A percentile compares a stretch with the other conserved stretches of the same genome.
Conservation (phyloP, 2,888 invertebrate species). For the Mythimna ferrago region DNA sequence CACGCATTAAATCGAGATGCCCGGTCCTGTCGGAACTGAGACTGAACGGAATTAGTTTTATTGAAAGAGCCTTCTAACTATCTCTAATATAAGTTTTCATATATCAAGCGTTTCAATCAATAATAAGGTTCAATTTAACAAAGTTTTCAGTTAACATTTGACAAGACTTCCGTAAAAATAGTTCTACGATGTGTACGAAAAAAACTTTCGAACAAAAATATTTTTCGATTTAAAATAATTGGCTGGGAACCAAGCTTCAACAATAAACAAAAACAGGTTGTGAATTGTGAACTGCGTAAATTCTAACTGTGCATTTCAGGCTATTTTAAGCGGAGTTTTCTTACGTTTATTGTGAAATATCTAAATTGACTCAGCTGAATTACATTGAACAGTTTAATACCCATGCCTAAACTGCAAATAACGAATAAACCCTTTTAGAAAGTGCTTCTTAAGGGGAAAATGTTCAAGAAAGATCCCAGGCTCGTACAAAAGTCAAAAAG, state of each 20-base stretch:
- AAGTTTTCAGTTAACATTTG: neutral
- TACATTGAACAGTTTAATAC: neutral
- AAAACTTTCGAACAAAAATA: neutral
- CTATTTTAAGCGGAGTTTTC: neutral
- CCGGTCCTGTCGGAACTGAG: slow-evolving; percentile 37
- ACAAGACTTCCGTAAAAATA: neutral
- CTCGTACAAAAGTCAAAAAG: slow-evolving; percentile 29
- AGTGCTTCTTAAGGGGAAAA: slow-evolving; percentile 1
- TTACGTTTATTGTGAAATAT: no score
- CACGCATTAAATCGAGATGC: slow-evolving; percentile 60
- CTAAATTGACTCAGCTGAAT: neutral
- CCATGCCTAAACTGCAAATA: neutral
- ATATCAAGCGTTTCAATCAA: neutral
- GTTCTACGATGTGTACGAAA: neutral
- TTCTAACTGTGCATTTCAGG: neutral
- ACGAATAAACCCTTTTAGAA: neutral
- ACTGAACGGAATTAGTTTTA: slow-evolving; percentile 42
- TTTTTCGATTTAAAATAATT: neutral
- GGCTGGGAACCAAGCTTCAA: neutral
- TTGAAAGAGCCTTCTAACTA: slow-evolving; percentile 29
- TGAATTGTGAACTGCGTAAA: neutral
- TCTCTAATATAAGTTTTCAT: slow-evolving; percentile 21
- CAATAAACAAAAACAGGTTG: neutral
- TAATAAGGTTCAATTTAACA: neutral
- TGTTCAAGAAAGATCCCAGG: slow-evolving; percentile 33